These are phyloP conservation scores for Poecilia wingei DNA, from an alignment of 2,797 vertebrate genomes.

Conservation along the genomic window DNA sequence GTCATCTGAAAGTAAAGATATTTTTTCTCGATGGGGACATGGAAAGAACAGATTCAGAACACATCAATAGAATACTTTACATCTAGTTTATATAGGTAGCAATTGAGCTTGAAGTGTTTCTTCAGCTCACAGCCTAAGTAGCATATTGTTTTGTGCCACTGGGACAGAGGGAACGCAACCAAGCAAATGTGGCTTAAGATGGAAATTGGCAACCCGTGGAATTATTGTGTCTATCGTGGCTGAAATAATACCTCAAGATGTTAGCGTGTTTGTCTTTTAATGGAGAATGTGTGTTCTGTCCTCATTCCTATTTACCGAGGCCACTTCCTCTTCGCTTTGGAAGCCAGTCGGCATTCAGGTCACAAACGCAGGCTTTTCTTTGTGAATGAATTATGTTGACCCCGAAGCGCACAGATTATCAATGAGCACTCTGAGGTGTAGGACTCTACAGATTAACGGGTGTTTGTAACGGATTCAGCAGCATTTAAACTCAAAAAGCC, in stretches of 20 bases:
- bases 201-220: constrained; percentile 21
- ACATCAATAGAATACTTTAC: constrained; percentile 31
- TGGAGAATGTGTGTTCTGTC: background rate
- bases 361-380: background rate
- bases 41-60: constrained; percentile 4
- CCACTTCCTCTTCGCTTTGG: constrained; percentile 15
- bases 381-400: constrained; percentile 23
- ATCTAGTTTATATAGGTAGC: constrained; percentile 11
- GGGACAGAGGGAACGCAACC: constrained; percentile 13
- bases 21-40: background rate
- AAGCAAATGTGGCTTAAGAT: constrained; percentile 24
- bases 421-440: background rate
- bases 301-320: constrained; percentile 16
- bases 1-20: constrained; percentile 8
- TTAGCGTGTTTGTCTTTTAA: constrained; percentile 10
- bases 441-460: constrained; percentile 8
- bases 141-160: constrained; percentile 36
- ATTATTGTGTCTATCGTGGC: constrained; percentile 7
- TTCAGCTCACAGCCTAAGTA: constrained; percentile 42
- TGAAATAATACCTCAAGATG: constrained; percentile 25
- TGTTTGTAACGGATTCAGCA: constrained; percentile 21
- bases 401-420: constrained; percentile 12
- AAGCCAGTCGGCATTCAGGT: constrained; percentile 27
- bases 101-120: constrained; percentile 22
- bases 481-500: constrained; percentile 10